phyloP scores from a whole-genome alignment of 92 coral and sea anemone species.

The Phenganax stokvisi region DNA sequence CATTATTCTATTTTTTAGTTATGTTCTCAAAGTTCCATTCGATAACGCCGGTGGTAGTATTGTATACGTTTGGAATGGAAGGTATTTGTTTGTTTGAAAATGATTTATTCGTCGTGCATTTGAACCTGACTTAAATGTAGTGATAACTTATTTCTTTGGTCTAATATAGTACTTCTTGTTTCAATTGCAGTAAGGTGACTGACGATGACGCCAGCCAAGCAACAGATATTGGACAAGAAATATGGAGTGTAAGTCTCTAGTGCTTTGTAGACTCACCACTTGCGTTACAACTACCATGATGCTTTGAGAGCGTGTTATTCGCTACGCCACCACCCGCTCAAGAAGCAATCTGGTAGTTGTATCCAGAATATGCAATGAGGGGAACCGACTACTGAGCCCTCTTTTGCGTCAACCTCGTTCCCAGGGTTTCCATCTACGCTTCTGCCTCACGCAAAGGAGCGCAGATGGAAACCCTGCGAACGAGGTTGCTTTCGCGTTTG shows the following conservation, averaged over 20 bases:
- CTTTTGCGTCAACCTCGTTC: too few species aligned
- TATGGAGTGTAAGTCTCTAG: constrained; percentile 80
- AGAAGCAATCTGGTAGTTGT: too few species aligned
- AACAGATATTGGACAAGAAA: constrained; percentile 89
- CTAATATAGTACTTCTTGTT: background rate
- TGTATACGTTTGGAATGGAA: constrained; percentile 96
- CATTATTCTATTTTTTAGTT: constrained; percentile 46
- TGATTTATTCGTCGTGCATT: too few species aligned
- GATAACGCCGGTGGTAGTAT: constrained; percentile 97
- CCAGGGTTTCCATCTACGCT: too few species aligned
- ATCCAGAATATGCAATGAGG: too few species aligned
- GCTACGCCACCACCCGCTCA: too few species aligned
- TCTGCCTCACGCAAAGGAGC: too few species aligned
- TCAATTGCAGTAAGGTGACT: constrained; percentile 60
- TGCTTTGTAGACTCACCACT: too few species aligned
- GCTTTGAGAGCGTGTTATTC: background rate
- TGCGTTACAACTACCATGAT: background rate
- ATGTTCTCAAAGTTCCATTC: constrained; percentile 95
- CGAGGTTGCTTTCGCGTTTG: too few species aligned
- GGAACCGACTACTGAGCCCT: too few species aligned
- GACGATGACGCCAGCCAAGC: constrained; percentile 91
- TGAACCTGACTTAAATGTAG: too few species aligned
- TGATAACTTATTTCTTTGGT: background rate
- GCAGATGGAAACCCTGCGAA: too few species aligned
- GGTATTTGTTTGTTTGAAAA: constrained; percentile 39